phyloP scores from a whole-genome alignment of 2,888 invertebrate species.

The Phymatocera aterrima region DNA sequence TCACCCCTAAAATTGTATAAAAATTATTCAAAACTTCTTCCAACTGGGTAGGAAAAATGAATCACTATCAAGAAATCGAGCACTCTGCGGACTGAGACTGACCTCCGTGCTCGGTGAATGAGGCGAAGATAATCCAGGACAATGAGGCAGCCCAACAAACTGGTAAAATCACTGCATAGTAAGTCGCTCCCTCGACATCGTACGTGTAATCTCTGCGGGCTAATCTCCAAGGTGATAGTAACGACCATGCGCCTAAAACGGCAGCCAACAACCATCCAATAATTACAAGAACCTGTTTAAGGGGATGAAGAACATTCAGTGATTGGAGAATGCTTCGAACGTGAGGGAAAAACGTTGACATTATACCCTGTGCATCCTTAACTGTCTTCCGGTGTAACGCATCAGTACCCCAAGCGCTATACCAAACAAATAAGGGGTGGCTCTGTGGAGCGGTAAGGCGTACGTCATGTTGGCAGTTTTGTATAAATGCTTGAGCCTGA shows the following conservation, averaged over 20 bases:
- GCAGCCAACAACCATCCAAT: slow-evolving; percentile 78
- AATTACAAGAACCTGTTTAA: slow-evolving; percentile 74
- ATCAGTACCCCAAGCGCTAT: slow-evolving; percentile 79
- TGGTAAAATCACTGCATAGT: slow-evolving; percentile 81
- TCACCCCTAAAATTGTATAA: slow-evolving; percentile 71
- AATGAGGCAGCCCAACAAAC: slow-evolving; percentile 79
- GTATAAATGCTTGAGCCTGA: slow-evolving; percentile 82
- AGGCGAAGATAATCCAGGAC: slow-evolving; percentile 82
- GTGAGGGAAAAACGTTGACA: not conserved
- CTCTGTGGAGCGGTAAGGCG: slow-evolving; percentile 79
- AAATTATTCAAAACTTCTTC: not conserved
- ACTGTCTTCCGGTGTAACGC: slow-evolving; percentile 74
- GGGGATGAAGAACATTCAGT: not conserved
- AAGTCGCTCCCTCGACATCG: slow-evolving; percentile 79
- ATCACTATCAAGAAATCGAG: not conserved
- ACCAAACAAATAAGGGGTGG: slow-evolving; percentile 82
- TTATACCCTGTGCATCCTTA: slow-evolving; percentile 71
- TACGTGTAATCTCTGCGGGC: slow-evolving; percentile 80
- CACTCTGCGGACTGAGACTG: slow-evolving; percentile 30
- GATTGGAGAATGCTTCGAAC: not conserved
- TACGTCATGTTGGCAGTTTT: slow-evolving; percentile 82
- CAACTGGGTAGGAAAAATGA: not conserved
- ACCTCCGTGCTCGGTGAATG: slow-evolving; percentile 78
- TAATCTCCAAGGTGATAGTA: slow-evolving; percentile 79
- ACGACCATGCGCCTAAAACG: slow-evolving; percentile 76